Percentiles rank a stretch among this genome's conserved stretches.
Conservation (phyloP, 2,113 vertebrate species). For the Channa maculata region DNA sequence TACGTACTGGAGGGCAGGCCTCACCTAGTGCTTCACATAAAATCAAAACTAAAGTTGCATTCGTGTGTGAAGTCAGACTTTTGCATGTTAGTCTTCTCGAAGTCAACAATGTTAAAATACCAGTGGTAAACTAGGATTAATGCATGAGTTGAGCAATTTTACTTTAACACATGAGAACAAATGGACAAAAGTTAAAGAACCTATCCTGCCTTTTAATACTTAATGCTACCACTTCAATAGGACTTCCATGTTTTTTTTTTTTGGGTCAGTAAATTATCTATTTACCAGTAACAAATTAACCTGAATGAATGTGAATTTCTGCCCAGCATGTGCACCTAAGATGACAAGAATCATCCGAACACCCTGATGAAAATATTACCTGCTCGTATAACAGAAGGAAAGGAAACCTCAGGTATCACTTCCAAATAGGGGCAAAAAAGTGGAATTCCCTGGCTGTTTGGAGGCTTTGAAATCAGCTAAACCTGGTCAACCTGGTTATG, state of each 20-base stretch:
- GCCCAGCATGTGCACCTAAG: not conserved
- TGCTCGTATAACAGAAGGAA: not conserved
- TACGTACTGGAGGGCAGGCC: not conserved
- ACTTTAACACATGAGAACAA: not conserved
- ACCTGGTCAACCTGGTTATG: too few relatives aligned
- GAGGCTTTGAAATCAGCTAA: too few relatives aligned
- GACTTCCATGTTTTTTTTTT: too few relatives aligned
- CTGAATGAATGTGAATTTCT: not conserved
- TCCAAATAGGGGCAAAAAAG: constrained; percentile 1
- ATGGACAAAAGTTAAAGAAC: not conserved
- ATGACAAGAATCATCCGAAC: not conserved
- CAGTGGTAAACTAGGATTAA: not conserved
- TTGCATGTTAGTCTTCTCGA: not conserved
- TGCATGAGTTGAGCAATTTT: not conserved
- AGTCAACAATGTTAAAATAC: not conserved
- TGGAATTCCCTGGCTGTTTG: not conserved
- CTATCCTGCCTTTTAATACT: not conserved
- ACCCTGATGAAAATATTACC: not conserved
- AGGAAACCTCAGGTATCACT: not conserved
- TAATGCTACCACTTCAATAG: too few relatives aligned
- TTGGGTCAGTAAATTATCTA: too few relatives aligned
- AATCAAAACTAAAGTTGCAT: not conserved
- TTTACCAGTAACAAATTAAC: too few relatives aligned
- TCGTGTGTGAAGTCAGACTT: not conserved
- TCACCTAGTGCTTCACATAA: not conserved